These are phyloP conservation scores for Syrmaticus mikado DNA, from an alignment of 2,113 vertebrate genomes.

Conservation along the genomic window DNA sequence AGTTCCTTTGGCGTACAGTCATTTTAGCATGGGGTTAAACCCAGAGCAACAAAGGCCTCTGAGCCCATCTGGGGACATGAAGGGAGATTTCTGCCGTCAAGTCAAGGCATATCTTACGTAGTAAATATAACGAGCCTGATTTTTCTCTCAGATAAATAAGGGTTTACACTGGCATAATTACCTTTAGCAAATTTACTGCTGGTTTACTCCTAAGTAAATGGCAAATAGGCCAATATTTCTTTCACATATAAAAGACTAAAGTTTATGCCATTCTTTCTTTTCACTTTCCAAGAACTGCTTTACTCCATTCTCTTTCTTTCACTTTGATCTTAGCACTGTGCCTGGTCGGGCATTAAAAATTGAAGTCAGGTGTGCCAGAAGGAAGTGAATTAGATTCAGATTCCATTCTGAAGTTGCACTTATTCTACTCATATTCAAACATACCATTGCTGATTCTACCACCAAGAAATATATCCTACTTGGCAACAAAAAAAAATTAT, in stretches of 20 bases:
- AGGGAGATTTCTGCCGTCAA: neutral
- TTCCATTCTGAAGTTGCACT: constrained; percentile 52
- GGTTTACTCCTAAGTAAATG: constrained; percentile 10
- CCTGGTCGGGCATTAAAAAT: constrained; percentile 54
- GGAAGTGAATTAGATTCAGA: constrained; percentile 59
- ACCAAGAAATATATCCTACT: constrained; percentile 56
- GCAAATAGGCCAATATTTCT: constrained; percentile 18
- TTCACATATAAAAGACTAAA: neutral
- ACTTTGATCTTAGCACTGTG: constrained; percentile 59
- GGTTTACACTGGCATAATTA: neutral
- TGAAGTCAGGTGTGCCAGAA: constrained; percentile 62
- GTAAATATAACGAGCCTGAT: neutral
- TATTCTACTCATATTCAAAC: constrained; percentile 27
- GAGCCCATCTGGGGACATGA: neutral
- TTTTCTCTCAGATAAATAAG: neutral
- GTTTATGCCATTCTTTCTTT: constrained; percentile 24
- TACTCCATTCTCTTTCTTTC: neutral
- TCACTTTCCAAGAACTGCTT: constrained; percentile 33
- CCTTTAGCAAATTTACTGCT: constrained; percentile 6
- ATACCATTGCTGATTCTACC: constrained; percentile 42
- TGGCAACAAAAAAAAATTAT: constrained; percentile 55
- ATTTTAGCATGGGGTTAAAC: neutral
- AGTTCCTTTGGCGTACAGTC: neutral
- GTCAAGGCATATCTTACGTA: neutral
- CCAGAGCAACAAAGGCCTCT: neutral